Conservation (phyloP, 1,140 invertebrate genomes). For the Pectinophora gossypiella region DNA sequence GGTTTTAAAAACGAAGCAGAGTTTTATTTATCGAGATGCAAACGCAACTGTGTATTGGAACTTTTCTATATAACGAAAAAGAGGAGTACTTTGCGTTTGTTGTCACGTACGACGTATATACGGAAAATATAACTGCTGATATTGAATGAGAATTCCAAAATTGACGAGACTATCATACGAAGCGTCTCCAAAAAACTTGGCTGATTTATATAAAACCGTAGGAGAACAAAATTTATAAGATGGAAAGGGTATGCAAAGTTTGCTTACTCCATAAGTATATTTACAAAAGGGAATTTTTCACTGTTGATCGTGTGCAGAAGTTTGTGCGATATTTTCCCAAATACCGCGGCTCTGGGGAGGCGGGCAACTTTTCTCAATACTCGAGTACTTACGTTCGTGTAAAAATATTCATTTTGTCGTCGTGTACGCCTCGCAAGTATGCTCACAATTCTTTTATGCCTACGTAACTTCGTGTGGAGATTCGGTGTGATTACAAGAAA, state of each 20-base stretch:
- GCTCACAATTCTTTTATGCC: constrained; percentile 18
- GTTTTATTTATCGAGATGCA: background rate
- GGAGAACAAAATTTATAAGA: too few relatives aligned
- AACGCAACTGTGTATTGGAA: background rate
- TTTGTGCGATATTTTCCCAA: constrained; percentile 51
- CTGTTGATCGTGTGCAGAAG: constrained; percentile 38
- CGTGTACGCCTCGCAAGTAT: constrained; percentile 26
- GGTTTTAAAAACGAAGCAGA: background rate
- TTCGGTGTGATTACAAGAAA: too few relatives aligned
- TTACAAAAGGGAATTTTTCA: background rate
- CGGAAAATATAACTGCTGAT: too few relatives aligned
- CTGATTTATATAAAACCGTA: too few relatives aligned
- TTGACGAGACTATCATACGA: too few relatives aligned
- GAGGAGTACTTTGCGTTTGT: too few relatives aligned
- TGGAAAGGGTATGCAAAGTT: background rate
- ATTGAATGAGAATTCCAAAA: too few relatives aligned
- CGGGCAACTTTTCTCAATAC: constrained; percentile 42
- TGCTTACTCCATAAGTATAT: background rate
- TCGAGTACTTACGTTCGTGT: constrained; percentile 41
- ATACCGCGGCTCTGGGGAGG: constrained; percentile 47
- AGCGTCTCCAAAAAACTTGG: too few relatives aligned
- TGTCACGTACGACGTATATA: too few relatives aligned
- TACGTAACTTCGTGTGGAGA: too few relatives aligned
- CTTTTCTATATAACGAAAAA: background rate
- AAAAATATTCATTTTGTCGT: constrained; percentile 63